Evolutionary conservation across 2,888 invertebrate species (phyloP).

Genomic region (Sinopyrophorus schimmeli): DNA sequence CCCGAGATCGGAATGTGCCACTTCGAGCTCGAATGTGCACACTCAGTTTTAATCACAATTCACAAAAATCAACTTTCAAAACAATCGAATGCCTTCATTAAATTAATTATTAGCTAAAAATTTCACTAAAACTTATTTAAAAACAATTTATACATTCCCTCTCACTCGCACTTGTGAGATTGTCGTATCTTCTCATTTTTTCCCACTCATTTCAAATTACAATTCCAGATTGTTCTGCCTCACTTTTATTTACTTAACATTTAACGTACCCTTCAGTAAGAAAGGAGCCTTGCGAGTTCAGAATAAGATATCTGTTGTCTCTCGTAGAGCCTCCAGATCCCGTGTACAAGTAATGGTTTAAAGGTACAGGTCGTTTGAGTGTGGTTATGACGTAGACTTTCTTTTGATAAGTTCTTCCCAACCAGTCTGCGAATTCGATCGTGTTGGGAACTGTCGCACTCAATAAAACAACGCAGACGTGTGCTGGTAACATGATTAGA

Average conservation of each 20-base stretch:
- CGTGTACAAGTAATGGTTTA: constrained; percentile 92
- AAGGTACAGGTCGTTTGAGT: constrained; percentile 88
- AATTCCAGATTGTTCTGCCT: background rate
- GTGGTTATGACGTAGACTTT: constrained; percentile 95
- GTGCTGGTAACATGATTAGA: constrained; percentile 89
- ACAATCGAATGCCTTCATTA: no score
- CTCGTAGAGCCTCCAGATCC: constrained; percentile 75
- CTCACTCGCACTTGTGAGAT: no score
- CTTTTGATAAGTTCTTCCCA: constrained; percentile 82
- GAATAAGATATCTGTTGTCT: constrained; percentile 75
- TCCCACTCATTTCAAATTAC: no score
- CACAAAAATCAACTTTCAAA: no score
- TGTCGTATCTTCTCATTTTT: no score
- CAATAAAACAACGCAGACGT: constrained; percentile 94
- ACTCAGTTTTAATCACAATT: no score
- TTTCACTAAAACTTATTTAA: no score
- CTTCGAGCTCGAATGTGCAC: no score
- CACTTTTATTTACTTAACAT: background rate
- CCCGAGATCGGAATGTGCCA: no score
- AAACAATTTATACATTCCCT: no score
- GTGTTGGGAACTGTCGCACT: constrained; percentile 99
- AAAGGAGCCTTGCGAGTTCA: constrained; percentile 76
- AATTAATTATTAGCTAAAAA: no score
- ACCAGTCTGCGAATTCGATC: constrained; percentile 93
- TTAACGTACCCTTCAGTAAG: constrained; percentile 61